Percentiles rank a stretch among this genome's conserved stretches.
phyloP scores from a whole-genome alignment of 2,888 invertebrate species.

The Oscheius sp. region DNA sequence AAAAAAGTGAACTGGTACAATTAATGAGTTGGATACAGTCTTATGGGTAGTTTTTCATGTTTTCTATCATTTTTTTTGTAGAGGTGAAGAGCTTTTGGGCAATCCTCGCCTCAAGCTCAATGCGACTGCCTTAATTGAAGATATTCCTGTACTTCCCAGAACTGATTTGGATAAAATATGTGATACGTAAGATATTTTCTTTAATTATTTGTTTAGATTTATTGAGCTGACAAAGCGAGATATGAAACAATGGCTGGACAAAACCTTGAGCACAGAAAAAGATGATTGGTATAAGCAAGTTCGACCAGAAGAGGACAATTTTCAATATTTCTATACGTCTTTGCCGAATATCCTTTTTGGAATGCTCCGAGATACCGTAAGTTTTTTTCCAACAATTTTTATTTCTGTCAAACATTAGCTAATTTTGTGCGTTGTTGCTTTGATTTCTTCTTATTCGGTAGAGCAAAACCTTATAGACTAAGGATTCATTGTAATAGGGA shows the following conservation, averaged over 20 bases:
- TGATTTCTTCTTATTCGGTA: too few species aligned
- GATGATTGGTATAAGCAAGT: conserved; percentile 88
- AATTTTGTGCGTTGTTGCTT: too few species aligned
- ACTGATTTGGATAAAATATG: conserved; percentile 82
- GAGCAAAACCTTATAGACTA: too few species aligned
- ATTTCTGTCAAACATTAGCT: too few species aligned
- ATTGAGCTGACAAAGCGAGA: conserved; percentile 64
- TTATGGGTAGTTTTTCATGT: too few species aligned
- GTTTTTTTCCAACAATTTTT: conserved; percentile 34
- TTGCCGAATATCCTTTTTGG: conserved; percentile 95
- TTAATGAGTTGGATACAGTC: conserved; percentile 92
- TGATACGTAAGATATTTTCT: conserved; percentile 71
- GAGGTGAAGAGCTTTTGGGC: conserved; percentile 85
- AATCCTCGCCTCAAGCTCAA: conserved; percentile 82
- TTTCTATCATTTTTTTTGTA: conserved; percentile 50
- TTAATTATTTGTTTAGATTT: conserved; percentile 49
- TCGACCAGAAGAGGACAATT: conserved; percentile 80
- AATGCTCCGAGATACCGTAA: conserved; percentile 95
- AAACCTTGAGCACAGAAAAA: conserved; percentile 87
- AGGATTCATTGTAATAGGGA: too few species aligned
- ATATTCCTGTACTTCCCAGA: conserved; percentile 81
- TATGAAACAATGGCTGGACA: conserved; percentile 89
- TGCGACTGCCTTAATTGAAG: conserved; percentile 75
- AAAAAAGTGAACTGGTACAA: conserved; percentile 96
- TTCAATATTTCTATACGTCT: conserved; percentile 87